Base-by-base conservation (phyloP, 30 jellyfish, hydroid and myxozoan genomes). In the Sanderia malayensis region DNA sequence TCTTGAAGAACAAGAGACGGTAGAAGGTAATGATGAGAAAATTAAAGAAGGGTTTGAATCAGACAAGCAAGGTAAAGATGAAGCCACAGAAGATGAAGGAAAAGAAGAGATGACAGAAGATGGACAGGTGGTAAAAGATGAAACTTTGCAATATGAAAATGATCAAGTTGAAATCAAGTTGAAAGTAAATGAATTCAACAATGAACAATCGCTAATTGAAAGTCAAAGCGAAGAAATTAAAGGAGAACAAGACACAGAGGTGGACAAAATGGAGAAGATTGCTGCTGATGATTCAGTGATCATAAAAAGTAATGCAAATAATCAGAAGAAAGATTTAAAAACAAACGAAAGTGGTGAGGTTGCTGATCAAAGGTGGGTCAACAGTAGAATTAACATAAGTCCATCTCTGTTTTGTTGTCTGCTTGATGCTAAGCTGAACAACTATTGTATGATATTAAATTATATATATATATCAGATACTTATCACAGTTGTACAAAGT, bases 101-200 rank as follows among this genome's bases (percentile, higher is more conserved):
- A 85, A 15, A 31, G 79, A 30, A 70, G 85, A 30, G 53, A 25
- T 18, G 22, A 41, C 47, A 47, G 70, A 68, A 27, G 90, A 64
- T 10, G 85, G 28, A 41, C 18, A 33, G 3, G 11, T 29, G 18
- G 79, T 26, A 23, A 19, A 25, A 24, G 32, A 18, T 46, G 84
- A 49, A 4, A 2, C 58, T 2, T 41, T n/a, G 15, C 74, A 70
- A 11, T 9, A 22, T 26, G 58, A 49, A 15, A 78, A 27, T 24
- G 37, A 46, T 46, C 19, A 31, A 29, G 84, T 31, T 46, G 60
- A 53, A 4, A 55, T 37, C 23, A 67, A 71, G 26, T 49, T 71
- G 26, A 30, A 37, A 25, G 84, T 46, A 71, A 67, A 71, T 46
- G 74, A 71, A 55, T 67, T 44, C 26, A 65, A 13, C 19, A 29